These are phyloP conservation scores for Nomia melanderi DNA, from an alignment of 1,140 invertebrate species.

Conservation along the genomic window DNA sequence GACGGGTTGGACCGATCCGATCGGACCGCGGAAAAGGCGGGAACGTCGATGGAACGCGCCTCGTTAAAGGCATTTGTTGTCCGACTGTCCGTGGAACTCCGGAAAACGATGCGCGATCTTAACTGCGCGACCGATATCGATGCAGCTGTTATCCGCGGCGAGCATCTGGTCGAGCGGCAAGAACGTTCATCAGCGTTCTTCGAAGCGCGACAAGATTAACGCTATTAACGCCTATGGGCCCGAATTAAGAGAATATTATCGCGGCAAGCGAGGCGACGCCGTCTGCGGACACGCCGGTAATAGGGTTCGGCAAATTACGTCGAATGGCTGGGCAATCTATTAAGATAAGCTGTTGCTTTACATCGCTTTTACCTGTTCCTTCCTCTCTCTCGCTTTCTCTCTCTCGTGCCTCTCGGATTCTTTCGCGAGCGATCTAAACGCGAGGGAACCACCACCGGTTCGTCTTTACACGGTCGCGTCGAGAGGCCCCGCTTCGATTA, in stretches of 20 bases:
- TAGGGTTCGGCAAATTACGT: constrained; percentile 56
- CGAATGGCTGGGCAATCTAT: constrained; percentile 57
- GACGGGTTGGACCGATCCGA: background rate
- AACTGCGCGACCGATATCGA: background rate
- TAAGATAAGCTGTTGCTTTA: constrained; percentile 59
- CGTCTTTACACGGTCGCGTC: too few relatives aligned
- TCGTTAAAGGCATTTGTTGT: constrained; percentile 25
- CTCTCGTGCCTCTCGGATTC: background rate
- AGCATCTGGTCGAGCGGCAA: constrained; percentile 44
- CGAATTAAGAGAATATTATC: constrained; percentile 63
- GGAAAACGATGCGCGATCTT: background rate
- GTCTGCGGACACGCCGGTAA: constrained; percentile 20
- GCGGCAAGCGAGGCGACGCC: background rate
- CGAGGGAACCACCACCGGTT: too few relatives aligned
- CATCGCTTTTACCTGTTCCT: constrained; percentile 18
- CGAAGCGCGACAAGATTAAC: constrained; percentile 55
- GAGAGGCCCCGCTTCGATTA: too few relatives aligned
- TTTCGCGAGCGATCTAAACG: too few relatives aligned
- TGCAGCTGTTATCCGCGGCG: constrained; percentile 40
- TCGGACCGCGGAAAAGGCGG: constrained; percentile 7
- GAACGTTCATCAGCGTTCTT: constrained; percentile 54
- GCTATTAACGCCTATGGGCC: constrained; percentile 56
- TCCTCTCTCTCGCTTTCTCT: too few relatives aligned
- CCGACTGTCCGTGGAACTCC: constrained; percentile 5
- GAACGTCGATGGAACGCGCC: background rate